A percentile compares a stretch with the other conserved stretches of the same genome.
Conservation (phyloP, 2,888 invertebrate genomes). For the Euclidia mi region DNA sequence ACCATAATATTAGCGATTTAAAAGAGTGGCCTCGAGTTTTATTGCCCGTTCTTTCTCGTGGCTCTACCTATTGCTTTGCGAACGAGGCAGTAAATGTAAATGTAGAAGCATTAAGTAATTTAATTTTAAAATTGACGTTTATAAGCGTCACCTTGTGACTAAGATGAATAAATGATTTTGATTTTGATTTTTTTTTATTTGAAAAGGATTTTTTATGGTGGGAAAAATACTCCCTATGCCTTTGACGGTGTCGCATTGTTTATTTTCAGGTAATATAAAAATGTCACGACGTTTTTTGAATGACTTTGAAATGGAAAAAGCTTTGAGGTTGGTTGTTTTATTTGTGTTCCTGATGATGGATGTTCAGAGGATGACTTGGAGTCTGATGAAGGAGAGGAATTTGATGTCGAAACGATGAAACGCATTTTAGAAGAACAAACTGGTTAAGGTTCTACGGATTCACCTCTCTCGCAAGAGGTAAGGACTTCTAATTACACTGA, state of each 20-base stretch:
- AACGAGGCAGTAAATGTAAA: no score
- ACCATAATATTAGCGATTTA: no score
- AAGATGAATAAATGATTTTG: no score
- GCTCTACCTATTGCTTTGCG: no score
- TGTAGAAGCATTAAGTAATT: no score
- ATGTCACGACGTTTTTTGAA: conserved; percentile 11
- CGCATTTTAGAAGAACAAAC: conserved; percentile 20
- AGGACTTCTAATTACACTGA: conserved; percentile 12
- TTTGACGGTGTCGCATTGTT: conserved; percentile 15
- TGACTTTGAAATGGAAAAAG: conserved; percentile 14
- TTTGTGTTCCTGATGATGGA: conserved; percentile 16
- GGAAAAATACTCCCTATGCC: conserved; percentile 20
- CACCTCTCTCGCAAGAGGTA: conserved; percentile 21
- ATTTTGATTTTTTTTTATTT: no score
- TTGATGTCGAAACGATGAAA: conserved; percentile 17
- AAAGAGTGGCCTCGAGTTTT: no score
- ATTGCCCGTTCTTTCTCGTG: no score
- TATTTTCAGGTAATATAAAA: conserved; percentile 8
- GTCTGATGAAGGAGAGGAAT: conserved; percentile 13
- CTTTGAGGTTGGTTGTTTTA: conserved; percentile 18
- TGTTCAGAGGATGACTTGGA: conserved; percentile 21
- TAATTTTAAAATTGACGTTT: no score
- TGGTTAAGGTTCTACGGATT: conserved; percentile 16
- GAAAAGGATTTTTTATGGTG: no score
- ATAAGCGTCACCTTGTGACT: no score